Evolutionary conservation across 2,888 invertebrate genomes (phyloP), one percentile per base, ranked within the genome.

Genomic region (Aproaerema taeniolella): DNA sequence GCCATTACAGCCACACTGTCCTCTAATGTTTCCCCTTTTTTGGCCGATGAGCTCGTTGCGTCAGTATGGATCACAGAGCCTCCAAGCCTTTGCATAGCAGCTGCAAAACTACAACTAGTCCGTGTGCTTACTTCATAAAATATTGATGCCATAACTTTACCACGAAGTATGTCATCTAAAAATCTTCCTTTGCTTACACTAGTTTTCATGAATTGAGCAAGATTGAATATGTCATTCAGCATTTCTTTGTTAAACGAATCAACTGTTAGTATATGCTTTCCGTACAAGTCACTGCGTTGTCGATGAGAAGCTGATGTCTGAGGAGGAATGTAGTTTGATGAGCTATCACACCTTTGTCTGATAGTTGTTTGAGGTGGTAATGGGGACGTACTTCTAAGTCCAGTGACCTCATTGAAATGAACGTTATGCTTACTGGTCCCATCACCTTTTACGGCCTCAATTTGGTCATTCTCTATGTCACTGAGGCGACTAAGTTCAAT

Each of bases 101-200:
- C 95, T 0, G 95, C 90, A 83, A 99, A 99, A 67, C 98, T 99
- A 70, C 96, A 95, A 57, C 94, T 93, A 0, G 99, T 99, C 45
- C 99, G 89, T 0, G 99, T 99, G 68, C 98, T 98, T 0, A 93
- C 97, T 89, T 99, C 99, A 77, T 97, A 99, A 78, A 99, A 99
- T 66, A 99, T 91, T 0, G 95, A 95, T 2, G 97, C 95, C 95
- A 99, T 94, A 2, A 98, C 89, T 87, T 97, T 97, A 28, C 98
- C 98, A 71, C 91, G 92, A 25, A 98, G 80, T 47, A 98, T 90
- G 62, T 97, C 94, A 68, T 96, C 95, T 34, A 98, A 74, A 0
- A 91, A 90, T 26, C 95, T 88, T 45, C 96, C 96, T 69, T 96
- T 96, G 9, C 89, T 90, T 0, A 98, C 94, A 47, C 92, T 92